These are phyloP conservation scores for Cheilosia scutellata DNA, from an alignment of 2,888 invertebrate species.

Conservation along the genomic window DNA sequence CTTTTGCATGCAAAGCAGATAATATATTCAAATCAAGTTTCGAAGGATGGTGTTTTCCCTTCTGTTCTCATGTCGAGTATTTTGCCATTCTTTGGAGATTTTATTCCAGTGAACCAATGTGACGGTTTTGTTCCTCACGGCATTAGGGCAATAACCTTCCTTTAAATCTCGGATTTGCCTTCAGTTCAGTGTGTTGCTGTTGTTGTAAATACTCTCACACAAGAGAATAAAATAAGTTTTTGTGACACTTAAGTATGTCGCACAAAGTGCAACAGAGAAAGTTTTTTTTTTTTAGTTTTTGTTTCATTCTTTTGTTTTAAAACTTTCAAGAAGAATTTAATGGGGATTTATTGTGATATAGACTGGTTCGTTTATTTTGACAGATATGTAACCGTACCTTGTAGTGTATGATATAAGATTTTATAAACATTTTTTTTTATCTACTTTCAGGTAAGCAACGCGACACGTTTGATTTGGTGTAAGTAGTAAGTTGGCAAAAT, in stretches of 20 bases:
- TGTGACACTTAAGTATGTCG: conserved; percentile 62
- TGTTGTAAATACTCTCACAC: conserved; percentile 6
- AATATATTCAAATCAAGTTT: conserved; percentile 75
- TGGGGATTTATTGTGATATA: conserved; percentile 9
- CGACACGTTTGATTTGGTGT: background rate
- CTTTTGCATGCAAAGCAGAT: conserved; percentile 58
- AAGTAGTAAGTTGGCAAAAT: too few species aligned
- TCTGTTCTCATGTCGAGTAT: conserved; percentile 8
- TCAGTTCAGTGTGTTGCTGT: conserved; percentile 20
- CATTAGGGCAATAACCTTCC: conserved; percentile 67
- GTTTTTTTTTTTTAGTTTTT: background rate
- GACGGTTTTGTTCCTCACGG: conserved; percentile 67
- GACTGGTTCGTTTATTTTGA: conserved; percentile 10
- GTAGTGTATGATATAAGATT: conserved; percentile 17
- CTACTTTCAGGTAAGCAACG: conserved; percentile 64
- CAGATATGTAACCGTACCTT: conserved; percentile 38
- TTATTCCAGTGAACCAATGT: conserved; percentile 61
- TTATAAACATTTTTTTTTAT: conserved; percentile 15
- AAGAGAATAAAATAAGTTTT: conserved; percentile 50
- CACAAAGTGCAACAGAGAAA: conserved; percentile 48
- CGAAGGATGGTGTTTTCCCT: conserved; percentile 50
- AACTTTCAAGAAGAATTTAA: conserved; percentile 28
- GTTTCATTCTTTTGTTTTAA: conserved; percentile 9
- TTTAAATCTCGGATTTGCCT: conserved; percentile 21
- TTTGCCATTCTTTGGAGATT: conserved; percentile 27